phyloP scores from a whole-genome alignment of 2,888 invertebrate species.

The Microctonus aethiopoides region DNA sequence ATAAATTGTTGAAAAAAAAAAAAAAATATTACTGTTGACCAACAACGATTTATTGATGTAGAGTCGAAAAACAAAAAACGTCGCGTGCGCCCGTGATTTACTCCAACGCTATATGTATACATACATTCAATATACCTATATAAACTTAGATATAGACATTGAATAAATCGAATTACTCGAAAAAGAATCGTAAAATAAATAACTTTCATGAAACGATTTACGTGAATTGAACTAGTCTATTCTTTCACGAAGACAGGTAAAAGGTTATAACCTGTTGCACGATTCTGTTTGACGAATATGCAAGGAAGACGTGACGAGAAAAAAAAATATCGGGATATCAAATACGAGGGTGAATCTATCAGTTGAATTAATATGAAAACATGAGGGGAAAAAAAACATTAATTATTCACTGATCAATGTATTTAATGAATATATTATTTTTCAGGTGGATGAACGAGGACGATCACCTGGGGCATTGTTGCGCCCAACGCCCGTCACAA shows the following conservation, averaged over 20 bases:
- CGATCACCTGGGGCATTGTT: slow-evolving; percentile 63
- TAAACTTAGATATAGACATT: background rate
- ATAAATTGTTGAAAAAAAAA: slow-evolving; percentile 32
- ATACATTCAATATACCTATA: slow-evolving; percentile 5
- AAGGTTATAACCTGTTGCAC: slow-evolving; percentile 61
- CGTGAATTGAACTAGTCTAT: slow-evolving; percentile 13
- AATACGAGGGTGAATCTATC: slow-evolving; percentile 14
- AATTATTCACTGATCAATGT: background rate
- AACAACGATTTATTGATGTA: background rate
- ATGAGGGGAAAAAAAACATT: background rate
- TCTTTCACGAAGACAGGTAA: slow-evolving; percentile 38
- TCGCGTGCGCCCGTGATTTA: slow-evolving; percentile 25
- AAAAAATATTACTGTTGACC: slow-evolving; percentile 5
- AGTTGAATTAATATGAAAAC: slow-evolving; percentile 29
- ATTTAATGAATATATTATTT: slow-evolving; percentile 31
- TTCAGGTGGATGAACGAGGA: slow-evolving; percentile 64
- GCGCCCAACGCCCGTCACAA: slow-evolving; percentile 54
- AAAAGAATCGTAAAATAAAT: slow-evolving; percentile 1
- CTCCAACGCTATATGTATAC: background rate
- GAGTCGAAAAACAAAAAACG: slow-evolving; percentile 14
- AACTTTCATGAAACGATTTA: slow-evolving; percentile 34
- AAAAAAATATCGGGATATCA: slow-evolving; percentile 14
- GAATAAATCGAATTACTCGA: slow-evolving; percentile 9
- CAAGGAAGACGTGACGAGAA: slow-evolving; percentile 4
- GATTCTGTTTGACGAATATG: slow-evolving; percentile 38